Evolutionary conservation across 2,113 vertebrate species (phyloP).

Genomic region (Myiozetetes cayanensis): DNA sequence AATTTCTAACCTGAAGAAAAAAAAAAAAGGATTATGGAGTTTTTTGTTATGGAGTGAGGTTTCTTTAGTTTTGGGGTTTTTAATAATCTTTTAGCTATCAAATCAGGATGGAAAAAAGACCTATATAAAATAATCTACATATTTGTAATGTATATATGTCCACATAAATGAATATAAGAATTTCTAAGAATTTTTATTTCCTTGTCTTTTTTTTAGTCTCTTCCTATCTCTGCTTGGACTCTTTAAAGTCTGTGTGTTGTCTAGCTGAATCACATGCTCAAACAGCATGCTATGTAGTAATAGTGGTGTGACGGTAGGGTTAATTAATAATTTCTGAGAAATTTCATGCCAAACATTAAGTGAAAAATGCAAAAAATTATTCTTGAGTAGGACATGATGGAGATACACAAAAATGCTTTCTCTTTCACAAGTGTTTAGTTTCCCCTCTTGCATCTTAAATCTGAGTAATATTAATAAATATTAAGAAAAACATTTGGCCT

Average conservation of each 20-base stretch:
- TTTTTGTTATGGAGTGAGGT: neutral
- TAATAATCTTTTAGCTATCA: neutral
- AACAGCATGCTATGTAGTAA: neutral
- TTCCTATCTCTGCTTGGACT: neutral
- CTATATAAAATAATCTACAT: neutral
- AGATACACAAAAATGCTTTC: neutral
- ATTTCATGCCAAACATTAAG: neutral
- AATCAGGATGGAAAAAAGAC: fast-evolving
- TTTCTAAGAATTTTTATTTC: neutral
- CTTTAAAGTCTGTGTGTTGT: neutral
- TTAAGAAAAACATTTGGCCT: neutral
- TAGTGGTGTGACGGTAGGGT: neutral
- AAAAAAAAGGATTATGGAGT: fast-evolving
- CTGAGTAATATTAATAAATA: neutral
- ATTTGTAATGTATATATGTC: neutral
- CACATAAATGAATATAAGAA: neutral
- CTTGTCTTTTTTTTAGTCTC: neutral
- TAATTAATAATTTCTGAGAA: neutral
- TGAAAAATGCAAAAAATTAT: neutral
- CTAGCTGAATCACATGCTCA: neutral
- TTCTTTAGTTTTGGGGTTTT: neutral
- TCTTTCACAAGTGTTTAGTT: neutral
- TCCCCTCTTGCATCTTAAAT: neutral
- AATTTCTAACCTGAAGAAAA: neutral
- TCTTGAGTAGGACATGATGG: neutral